Percentiles rank a stretch among this genome's conserved stretches.
Evolutionary conservation across 2,888 invertebrate genomes (phyloP).

Genomic region (Smittia sp.): DNA sequence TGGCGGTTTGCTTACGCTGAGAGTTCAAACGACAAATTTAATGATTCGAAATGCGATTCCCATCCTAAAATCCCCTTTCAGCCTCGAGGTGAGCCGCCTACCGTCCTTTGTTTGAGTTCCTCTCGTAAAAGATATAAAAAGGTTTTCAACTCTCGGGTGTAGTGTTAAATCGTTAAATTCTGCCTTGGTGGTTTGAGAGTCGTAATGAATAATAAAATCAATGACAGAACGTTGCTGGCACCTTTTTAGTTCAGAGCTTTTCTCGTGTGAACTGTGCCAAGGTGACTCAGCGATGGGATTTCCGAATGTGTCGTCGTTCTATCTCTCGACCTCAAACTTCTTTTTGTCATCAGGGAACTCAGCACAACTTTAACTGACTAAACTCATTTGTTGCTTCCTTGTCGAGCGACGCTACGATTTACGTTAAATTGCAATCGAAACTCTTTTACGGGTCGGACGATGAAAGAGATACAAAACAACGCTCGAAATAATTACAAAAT

Average conservation of each 20-base stretch:
- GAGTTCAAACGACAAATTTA: constrained; percentile 15
- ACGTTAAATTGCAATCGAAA: not conserved
- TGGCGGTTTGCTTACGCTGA: not conserved
- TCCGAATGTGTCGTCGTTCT: not conserved
- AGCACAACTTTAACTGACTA: no score
- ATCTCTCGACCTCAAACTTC: not conserved
- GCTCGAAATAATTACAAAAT: constrained; percentile 10
- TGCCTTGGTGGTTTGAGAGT: not conserved
- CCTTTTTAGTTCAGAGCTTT: not conserved
- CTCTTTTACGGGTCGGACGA: not conserved
- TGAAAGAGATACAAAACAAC: not conserved
- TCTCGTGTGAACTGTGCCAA: not conserved
- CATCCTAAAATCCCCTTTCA: constrained; percentile 17
- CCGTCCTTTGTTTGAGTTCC: not conserved
- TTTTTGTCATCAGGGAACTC: not conserved
- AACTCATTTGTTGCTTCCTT: not conserved
- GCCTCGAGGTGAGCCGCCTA: not conserved
- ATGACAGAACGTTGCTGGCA: not conserved
- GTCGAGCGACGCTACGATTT: not conserved
- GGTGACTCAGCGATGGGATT: not conserved
- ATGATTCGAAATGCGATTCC: constrained; percentile 24
- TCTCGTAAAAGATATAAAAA: constrained; percentile 38
- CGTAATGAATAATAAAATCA: constrained; percentile 39
- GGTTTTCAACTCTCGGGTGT: not conserved
- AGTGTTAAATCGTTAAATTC: constrained; percentile 3